Evolutionary conservation across 2,888 invertebrate species (phyloP), one percentile per base, ranked within the genome.

Genomic region (Pachymerium ferrugineum): DNA sequence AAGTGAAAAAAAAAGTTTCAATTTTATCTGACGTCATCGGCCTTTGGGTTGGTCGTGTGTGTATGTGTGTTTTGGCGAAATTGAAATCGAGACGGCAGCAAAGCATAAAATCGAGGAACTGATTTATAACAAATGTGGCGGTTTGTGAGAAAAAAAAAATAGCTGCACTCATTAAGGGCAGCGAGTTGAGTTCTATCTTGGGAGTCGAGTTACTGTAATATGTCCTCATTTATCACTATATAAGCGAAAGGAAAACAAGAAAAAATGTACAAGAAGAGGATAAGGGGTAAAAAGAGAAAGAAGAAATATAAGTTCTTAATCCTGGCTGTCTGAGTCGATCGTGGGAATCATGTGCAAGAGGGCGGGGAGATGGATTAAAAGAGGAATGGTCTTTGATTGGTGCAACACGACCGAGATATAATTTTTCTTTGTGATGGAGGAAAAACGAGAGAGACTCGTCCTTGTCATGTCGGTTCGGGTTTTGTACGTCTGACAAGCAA

Each of bases 231-330:
- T 62, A 62, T 62, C 62, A 62, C 62, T 62, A 62, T 62, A 62
- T 62, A 62, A 62, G 62, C 62, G 62, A 62, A 62, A 62, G 62
- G 62, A 62, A 62, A 62, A 62, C 62, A 62, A 62, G 62, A 62
- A 62, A 62, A 62, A 62, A 62, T 62, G 62, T 25, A 62, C 62
- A 62, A 62, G 62, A n/a, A n/a, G n/a, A n/a, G n/a, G n/a, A n/a
- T n/a, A n/a, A n/a, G 62, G 47, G 62, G 62, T 62, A 62, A 62
- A 62, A 62, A 62, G 62, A 62, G 62, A 62, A 62, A 62, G 62
- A 62, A 62, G 62, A 62, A 54, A 62, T 62, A 62, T 62, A 62
- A 62, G 62, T 62, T 62, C 62, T 62, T 62, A 62, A 62, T 62
- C 28, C 62, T 22, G 19, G 62, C 62, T 62, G 62, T 25, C 62